phyloP scores from a whole-genome alignment of 2,113 vertebrate species.

The Tringa solitaria region DNA sequence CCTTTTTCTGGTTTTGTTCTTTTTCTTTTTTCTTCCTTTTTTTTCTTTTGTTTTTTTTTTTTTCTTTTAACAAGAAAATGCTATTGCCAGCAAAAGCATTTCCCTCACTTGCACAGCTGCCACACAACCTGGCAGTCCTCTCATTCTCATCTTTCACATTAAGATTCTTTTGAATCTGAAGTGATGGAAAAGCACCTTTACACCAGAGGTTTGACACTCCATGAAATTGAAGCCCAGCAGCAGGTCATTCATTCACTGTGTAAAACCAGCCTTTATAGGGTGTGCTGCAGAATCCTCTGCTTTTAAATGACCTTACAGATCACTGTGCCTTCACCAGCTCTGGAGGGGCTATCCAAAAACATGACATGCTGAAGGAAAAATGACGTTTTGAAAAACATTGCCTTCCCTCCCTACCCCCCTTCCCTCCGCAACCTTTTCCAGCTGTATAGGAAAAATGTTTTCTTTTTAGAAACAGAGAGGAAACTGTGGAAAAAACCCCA shows the following conservation, averaged over 20 bases:
- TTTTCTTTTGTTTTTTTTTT: neutral
- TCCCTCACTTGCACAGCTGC: constrained; percentile 37
- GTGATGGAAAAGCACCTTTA: constrained; percentile 53
- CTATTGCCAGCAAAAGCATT: constrained; percentile 52
- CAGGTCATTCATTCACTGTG: neutral
- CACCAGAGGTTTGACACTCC: neutral
- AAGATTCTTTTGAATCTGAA: constrained; percentile 56
- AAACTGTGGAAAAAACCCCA: neutral
- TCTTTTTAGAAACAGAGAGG: constrained; percentile 21
- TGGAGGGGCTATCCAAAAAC: neutral
- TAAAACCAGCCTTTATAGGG: constrained; percentile 12
- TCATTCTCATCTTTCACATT: constrained; percentile 53
- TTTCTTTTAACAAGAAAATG: neutral
- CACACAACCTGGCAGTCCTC: constrained; percentile 30
- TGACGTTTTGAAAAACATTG: neutral
- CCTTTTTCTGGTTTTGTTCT: neutral
- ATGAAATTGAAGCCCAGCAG: constrained; percentile 29
- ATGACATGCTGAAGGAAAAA: constrained; percentile 20
- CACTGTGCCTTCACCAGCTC: neutral
- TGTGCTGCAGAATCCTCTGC: constrained; percentile 1
- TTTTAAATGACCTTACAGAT: constrained; percentile 25
- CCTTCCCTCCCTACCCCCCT: neutral
- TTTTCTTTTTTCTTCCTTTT: neutral
- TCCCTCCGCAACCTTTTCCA: neutral
- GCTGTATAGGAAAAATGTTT: neutral